Evolutionary conservation across 2,113 vertebrate species (phyloP).

Genomic region (Galemys pyrenaicus): DNA sequence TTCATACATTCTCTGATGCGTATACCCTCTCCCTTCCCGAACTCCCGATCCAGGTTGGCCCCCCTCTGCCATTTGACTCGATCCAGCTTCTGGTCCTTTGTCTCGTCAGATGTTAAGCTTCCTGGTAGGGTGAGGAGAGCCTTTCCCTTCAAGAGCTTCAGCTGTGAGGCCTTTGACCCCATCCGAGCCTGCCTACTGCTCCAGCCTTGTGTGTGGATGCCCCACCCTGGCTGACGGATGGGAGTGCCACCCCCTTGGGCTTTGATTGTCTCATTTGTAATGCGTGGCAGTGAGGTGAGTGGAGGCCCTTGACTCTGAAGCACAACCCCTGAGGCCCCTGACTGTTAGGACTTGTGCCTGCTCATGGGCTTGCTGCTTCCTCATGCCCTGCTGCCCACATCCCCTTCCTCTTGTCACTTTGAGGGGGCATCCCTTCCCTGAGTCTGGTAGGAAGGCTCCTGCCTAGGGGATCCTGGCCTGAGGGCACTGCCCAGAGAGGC

Average conservation of each 20-base stretch:
- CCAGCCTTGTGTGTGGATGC: neutral
- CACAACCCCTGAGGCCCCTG: neutral
- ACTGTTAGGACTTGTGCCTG: neutral
- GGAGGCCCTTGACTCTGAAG: neutral
- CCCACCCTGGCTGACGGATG: neutral
- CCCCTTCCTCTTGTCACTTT: slow-evolving; percentile 17
- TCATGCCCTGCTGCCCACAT: neutral
- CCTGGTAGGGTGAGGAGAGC: neutral
- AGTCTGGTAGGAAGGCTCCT: slow-evolving; percentile 69
- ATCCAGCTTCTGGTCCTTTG: neutral
- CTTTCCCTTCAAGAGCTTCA: neutral
- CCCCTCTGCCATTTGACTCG: neutral
- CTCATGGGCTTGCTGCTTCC: slow-evolving; percentile 6
- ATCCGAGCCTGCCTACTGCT: neutral
- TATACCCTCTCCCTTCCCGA: neutral
- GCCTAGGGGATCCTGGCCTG: slow-evolving; percentile 68
- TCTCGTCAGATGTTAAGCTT: neutral
- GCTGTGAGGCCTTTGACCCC: neutral
- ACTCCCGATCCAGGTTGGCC: neutral
- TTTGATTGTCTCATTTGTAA: slow-evolving; percentile 47
- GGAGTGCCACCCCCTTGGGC: neutral
- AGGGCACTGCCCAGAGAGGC: slow-evolving; percentile 68
- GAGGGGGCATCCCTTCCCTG: slow-evolving; percentile 68
- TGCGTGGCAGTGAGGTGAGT: slow-evolving; percentile 61
- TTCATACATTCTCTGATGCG: neutral